Base-by-base conservation (phyloP, 1,140 invertebrate genomes). In the Whitmania pigra region DNA sequence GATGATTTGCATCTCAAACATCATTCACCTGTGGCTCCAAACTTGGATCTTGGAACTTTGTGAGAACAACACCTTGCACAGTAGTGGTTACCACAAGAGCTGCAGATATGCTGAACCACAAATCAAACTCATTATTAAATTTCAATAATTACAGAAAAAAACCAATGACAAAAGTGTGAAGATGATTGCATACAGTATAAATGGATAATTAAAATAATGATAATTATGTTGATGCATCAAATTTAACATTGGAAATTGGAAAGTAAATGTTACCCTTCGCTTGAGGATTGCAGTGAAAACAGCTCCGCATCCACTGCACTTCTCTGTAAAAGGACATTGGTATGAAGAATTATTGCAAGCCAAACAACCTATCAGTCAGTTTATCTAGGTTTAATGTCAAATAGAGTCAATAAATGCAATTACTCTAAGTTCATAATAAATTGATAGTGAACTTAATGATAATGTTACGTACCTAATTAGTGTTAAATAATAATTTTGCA, bases 71-170 rank as follows among this genome's bases (percentile, higher is more conserved):
- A 72, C 25, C 49, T 57, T 49, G 60, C 36, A 31, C 71, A 72
- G 71, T 67, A 72, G 57, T 67, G 53, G 31, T 72, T 72, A 5
- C 60, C 63, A 72, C 71, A 72, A 63, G 49, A 60, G 49, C 29
- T 72, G 60, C 71, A 72, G 43, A 67, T 72, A 43, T 72, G 71
- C 71, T 72, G 63, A 2, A 67, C 27, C 27, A 15, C 7, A 72
- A 18, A 15, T 67, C 11, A 18, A 66, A 66, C 40, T 43, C 15
- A 71, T 31, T 57, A n/a, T 55, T 22, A 20, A 71, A 31, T 29
- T 27, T 18, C 66, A n/a, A 31, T 31, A 25, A 31, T 20, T 20
- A 20, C 5, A 5, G 66, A 22, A 67, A 25, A 22, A 67, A 31
- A 25, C 5, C 29, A 13, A 2, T 67, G n/a, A 31, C 18, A 11